A percentile compares a stretch with the other conserved stretches of the same genome.
These are phyloP conservation scores for Andrena bicolor DNA, from an alignment of 2,888 invertebrate genomes.

Conservation along the genomic window DNA sequence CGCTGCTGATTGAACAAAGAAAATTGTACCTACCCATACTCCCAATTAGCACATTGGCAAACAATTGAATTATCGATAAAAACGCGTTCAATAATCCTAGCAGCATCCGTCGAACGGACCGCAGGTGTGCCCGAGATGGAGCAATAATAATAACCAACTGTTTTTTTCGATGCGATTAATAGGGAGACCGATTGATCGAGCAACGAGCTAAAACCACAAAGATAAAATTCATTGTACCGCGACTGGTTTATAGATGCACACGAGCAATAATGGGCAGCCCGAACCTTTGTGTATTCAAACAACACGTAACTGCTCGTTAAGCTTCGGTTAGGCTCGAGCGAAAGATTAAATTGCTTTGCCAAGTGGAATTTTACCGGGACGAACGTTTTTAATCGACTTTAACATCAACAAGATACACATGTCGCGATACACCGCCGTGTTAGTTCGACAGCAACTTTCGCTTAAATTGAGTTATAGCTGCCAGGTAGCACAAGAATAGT, in stretches of 20 bases:
- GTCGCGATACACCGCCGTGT: neutral
- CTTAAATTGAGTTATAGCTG: too few relatives aligned
- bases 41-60: too few relatives aligned
- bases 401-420: neutral
- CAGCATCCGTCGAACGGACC: neutral
- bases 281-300: slow-evolving; percentile 41
- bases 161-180: slow-evolving; percentile 37
- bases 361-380: slow-evolving; percentile 32
- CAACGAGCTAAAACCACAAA: slow-evolving; percentile 34
- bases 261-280: slow-evolving; percentile 16
- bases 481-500: too few relatives aligned
- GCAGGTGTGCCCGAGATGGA: slow-evolving; percentile 9
- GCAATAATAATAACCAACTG: neutral
- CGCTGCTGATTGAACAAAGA: too few relatives aligned
- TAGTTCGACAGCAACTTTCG: neutral
- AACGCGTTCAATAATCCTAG: too few relatives aligned
- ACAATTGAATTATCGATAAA: too few relatives aligned
- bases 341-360: slow-evolving; percentile 40
- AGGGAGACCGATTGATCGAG: neutral
- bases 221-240: slow-evolving; percentile 33
- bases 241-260: neutral
- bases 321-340: neutral
- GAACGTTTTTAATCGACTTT: slow-evolving; percentile 3
- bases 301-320: slow-evolving; percentile 53
- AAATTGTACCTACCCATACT: too few relatives aligned